Percentiles rank a stretch among this genome's conserved stretches.
phyloP scores from a whole-genome alignment of 2,797 vertebrate genomes.

The Poeciliopsis paucimaculata region DNA sequence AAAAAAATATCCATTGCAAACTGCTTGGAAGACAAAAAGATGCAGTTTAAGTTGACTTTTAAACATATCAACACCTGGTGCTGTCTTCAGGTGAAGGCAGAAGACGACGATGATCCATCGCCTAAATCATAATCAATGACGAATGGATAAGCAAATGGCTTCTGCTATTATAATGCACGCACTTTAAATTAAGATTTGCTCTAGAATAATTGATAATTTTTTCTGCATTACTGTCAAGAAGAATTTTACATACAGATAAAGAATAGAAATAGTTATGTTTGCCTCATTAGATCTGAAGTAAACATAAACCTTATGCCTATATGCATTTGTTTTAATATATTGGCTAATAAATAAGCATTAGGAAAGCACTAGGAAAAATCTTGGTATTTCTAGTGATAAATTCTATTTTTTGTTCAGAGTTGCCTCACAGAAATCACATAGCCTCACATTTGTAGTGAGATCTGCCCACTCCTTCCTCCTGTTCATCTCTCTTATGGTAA shows the following conservation, averaged over 20 bases:
- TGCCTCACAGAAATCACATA: conserved; percentile 42
- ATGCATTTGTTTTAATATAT: conserved; percentile 1
- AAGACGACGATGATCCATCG: background rate
- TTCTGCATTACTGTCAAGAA: background rate
- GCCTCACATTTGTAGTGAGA: conserved; percentile 63
- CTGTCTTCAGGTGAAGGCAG: background rate
- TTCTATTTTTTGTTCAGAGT: conserved; percentile 40
- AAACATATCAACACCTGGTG: background rate
- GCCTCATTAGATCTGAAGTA: background rate
- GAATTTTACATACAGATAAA: background rate
- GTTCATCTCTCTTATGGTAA: conserved; percentile 61
- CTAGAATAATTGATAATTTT: background rate
- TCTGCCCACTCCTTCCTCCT: conserved; percentile 33
- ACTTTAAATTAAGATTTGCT: background rate
- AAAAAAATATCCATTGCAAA: background rate
- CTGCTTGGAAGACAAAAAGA: background rate
- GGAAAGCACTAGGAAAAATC: conserved; percentile 18
- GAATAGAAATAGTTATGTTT: background rate
- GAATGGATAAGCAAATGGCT: background rate
- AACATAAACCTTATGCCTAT: background rate
- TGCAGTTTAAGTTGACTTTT: background rate
- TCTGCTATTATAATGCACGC: background rate
- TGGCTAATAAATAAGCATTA: conserved; percentile 1
- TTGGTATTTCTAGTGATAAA: conserved; percentile 38
- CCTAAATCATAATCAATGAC: background rate